phyloP scores from a whole-genome alignment of 2,888 invertebrate species.

The Mylabris sibirica region DNA sequence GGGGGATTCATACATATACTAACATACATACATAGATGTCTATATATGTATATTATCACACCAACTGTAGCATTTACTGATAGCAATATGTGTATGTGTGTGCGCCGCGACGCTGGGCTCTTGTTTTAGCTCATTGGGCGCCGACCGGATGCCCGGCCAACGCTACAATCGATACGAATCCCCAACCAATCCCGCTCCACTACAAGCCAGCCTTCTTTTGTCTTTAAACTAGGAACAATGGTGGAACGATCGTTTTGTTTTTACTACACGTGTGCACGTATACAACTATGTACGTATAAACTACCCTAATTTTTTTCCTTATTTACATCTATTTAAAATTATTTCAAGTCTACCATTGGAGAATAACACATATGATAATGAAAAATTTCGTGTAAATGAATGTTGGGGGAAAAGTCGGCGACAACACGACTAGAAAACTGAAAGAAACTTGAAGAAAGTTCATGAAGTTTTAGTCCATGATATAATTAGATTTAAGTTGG shows the following conservation, averaged over 20 bases:
- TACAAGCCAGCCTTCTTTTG: conserved; percentile 60
- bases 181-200: conserved; percentile 59
- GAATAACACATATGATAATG: background rate
- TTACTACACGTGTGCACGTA: conserved; percentile 47
- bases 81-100: conserved; percentile 27
- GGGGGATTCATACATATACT: background rate
- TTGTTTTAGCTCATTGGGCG: conserved; percentile 63
- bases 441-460: background rate
- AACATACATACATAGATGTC: background rate
- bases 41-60: background rate
- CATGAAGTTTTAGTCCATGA: background rate
- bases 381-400: background rate
- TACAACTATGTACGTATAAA: background rate
- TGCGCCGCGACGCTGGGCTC: conserved; percentile 58
- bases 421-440: too few relatives aligned
- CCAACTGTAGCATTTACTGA: background rate
- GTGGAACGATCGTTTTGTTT: conserved; percentile 59
- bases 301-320: background rate
- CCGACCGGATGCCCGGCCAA: conserved; percentile 60
- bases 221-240: conserved; percentile 59
- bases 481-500: conserved; percentile 8
- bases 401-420: background rate
- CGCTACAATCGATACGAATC: conserved; percentile 59
- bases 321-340: background rate
- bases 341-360: too few relatives aligned